Percentiles rank a stretch among this genome's conserved stretches.
Evolutionary conservation across 2,797 vertebrate species (phyloP).

Genomic region (Melanogrammus aeglefinus): DNA sequence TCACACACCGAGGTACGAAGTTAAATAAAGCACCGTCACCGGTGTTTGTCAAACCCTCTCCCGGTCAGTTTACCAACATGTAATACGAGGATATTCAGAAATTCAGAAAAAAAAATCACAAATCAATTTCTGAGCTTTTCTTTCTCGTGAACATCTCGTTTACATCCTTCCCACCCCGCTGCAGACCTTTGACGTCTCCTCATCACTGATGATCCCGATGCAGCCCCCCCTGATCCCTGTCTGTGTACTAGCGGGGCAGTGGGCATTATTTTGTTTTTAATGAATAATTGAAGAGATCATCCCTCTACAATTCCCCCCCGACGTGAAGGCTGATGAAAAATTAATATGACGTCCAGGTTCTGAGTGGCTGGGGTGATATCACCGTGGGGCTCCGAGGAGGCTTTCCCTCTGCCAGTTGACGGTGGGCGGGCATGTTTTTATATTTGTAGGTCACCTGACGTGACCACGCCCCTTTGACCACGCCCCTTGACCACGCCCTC

Average conservation of each 20-base stretch:
- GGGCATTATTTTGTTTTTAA: slow-evolving; percentile 26
- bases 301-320: slow-evolving; percentile 44
- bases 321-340: slow-evolving; percentile 60
- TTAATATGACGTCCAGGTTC: slow-evolving; percentile 49
- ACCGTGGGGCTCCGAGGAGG: background rate
- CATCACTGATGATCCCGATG: background rate
- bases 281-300: slow-evolving; percentile 70
- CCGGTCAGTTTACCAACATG: background rate
- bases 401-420: background rate
- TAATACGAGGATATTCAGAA: background rate
- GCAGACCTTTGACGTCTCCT: background rate
- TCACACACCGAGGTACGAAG: background rate
- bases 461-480: no score
- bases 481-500: no score
- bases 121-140: background rate
- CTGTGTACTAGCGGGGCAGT: background rate
- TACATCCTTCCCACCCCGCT: no score
- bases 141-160: background rate
- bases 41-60: background rate
- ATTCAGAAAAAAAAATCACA: no score
- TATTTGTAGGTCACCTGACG: background rate
- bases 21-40: background rate
- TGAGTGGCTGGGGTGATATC: slow-evolving; percentile 49
- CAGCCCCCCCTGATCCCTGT: no score
- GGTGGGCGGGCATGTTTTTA: background rate